A percentile compares a stretch with the other conserved stretches of the same genome.
phyloP scores from a whole-genome alignment of 2,888 invertebrate genomes.

The Nemoura dubitans region DNA sequence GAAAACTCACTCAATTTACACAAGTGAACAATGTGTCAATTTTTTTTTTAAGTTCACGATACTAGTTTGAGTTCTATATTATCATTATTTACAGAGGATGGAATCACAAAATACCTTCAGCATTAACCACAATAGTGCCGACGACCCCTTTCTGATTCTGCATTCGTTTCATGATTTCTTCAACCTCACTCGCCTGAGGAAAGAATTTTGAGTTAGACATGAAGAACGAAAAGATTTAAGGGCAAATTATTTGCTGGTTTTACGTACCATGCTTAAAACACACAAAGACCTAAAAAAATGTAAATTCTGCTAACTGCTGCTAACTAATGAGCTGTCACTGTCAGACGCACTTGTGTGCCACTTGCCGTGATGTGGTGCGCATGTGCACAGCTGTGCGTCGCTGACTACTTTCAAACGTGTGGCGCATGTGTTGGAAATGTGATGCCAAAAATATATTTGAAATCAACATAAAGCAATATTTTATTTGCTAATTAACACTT shows the following conservation, averaged over 20 bases:
- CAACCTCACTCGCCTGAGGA: slow-evolving; percentile 74
- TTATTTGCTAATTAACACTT: no score
- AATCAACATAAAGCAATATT: no score
- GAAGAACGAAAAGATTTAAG: background rate
- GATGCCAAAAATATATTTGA: no score
- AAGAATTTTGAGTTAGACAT: background rate
- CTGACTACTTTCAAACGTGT: no score
- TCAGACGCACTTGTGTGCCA: no score
- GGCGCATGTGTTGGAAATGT: no score
- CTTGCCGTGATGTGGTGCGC: no score
- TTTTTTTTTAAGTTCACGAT: no score
- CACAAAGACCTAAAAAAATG: no score
- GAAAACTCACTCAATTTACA: background rate
- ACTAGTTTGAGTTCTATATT: background rate
- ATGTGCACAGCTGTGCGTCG: no score
- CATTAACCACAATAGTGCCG: slow-evolving; percentile 95
- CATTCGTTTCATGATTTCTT: slow-evolving; percentile 94
- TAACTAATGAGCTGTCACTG: no score
- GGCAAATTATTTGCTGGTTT: background rate
- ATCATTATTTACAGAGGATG: background rate
- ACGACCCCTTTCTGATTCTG: slow-evolving; percentile 93
- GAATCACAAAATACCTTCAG: slow-evolving; percentile 77
- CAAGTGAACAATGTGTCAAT: background rate
- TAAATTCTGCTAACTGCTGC: no score
- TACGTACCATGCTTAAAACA: slow-evolving; percentile 1